Percentiles rank a stretch among this genome's conserved stretches.
Evolutionary conservation across 2,888 invertebrate species (phyloP).

Genomic region (Thymelicus sylvestris): DNA sequence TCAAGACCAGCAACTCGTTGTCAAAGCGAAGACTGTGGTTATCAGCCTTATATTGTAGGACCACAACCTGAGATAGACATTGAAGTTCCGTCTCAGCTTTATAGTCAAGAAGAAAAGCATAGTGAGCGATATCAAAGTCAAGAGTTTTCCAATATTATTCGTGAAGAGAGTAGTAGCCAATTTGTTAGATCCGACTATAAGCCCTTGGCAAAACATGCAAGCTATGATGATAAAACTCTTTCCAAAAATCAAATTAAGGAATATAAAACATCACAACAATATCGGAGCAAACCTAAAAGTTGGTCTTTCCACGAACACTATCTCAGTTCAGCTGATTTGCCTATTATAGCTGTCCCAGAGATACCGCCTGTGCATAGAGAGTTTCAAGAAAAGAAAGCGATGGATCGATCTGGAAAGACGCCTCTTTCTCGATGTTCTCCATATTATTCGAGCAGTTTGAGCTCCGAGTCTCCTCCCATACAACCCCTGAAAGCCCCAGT

Average conservation of each 20-base stretch:
- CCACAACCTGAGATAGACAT: conserved; percentile 84
- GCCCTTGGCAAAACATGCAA: conserved; percentile 86
- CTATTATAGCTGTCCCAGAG: conserved; percentile 83
- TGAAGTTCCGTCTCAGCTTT: conserved; percentile 82
- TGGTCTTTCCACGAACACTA: conserved; percentile 88
- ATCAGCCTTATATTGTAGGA: conserved; percentile 70
- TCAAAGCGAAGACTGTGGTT: conserved; percentile 85
- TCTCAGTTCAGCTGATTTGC: conserved; percentile 81
- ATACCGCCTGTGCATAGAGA: conserved; percentile 76
- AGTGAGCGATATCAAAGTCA: conserved; percentile 87
- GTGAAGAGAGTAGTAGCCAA: conserved; percentile 67
- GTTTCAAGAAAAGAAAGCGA: conserved; percentile 72
- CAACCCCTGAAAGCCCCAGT: conserved; percentile 87
- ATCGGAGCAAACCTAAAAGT: conserved; percentile 85
- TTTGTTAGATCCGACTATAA: conserved; percentile 83
- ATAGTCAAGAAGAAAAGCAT: conserved; percentile 86
- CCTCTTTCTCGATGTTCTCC: conserved; percentile 89
- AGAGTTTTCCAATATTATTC: conserved; percentile 83
- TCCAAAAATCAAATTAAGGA: conserved; percentile 87
- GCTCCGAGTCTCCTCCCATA: conserved; percentile 90
- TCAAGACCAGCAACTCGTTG: conserved; percentile 82
- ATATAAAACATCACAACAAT: conserved; percentile 84
- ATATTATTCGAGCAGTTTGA: conserved; percentile 90
- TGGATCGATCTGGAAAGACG: conserved; percentile 79
- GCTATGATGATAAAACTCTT: conserved; percentile 86